A percentile compares a stretch with the other conserved stretches of the same genome.
Conservation (phyloP, 2,113 vertebrate genomes). For the Myrmecophaga tridactyla region DNA sequence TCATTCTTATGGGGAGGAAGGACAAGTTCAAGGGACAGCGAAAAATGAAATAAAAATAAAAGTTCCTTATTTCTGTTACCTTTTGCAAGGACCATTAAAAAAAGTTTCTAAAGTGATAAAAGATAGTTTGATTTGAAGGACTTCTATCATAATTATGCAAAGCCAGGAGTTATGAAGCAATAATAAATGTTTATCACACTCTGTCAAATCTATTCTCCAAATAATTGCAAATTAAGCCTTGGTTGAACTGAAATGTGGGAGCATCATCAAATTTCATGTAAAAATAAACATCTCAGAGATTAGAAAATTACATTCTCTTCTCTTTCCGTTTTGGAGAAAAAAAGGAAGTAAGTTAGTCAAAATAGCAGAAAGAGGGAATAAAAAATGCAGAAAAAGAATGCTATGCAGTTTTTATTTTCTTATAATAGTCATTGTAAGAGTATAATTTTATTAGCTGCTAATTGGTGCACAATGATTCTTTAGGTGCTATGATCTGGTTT, state of each 20-base stretch:
- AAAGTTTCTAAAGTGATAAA: neutral
- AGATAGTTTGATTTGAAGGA: neutral
- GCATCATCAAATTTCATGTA: neutral
- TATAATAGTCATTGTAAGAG: neutral
- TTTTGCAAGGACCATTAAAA: neutral
- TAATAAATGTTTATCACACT: neutral
- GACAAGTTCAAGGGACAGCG: neutral
- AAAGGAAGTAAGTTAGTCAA: neutral
- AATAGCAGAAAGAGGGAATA: neutral
- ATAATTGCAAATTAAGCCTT: neutral
- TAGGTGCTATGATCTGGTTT: neutral
- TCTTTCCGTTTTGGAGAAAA: neutral
- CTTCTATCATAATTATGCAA: neutral
- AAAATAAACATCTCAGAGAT: neutral
- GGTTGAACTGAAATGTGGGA: neutral
- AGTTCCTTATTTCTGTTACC: neutral
- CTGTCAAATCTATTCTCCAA: neutral
- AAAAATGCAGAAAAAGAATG: neutral
- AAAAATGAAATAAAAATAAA: neutral
- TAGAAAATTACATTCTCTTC: neutral
- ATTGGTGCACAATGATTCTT: neutral
- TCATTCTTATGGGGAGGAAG: neutral
- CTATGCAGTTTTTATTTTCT: neutral
- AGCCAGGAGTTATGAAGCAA: neutral
- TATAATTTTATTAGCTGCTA: neutral